phyloP scores from a whole-genome alignment of 2,888 invertebrate species.

The Lypha dubia region DNA sequence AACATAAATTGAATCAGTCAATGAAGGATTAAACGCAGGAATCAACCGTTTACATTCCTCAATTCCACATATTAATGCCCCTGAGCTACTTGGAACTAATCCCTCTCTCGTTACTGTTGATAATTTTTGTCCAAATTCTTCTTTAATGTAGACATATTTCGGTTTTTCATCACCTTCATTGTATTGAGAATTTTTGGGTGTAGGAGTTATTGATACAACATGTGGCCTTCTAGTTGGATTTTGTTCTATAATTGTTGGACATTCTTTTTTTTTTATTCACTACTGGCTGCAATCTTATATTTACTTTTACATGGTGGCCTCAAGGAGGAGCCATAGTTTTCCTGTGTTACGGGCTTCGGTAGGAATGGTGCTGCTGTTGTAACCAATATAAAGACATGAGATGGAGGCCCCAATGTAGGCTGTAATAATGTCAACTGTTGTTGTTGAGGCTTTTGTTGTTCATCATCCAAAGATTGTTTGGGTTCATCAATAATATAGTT shows the following conservation, averaged over 20 bases:
- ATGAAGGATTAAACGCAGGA: too few species aligned
- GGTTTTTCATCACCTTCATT: constrained; percentile 51
- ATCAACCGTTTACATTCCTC: too few species aligned
- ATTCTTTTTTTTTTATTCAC: constrained; percentile 51
- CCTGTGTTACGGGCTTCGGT: constrained; percentile 59
- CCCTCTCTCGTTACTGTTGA: constrained; percentile 61
- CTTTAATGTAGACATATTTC: constrained; percentile 66
- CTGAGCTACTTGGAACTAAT: too few species aligned
- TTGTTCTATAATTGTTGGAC: constrained; percentile 65
- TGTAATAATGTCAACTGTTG: constrained; percentile 33
- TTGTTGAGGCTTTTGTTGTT: constrained; percentile 67
- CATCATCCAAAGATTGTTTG: constrained; percentile 80
- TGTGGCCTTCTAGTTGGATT: constrained; percentile 60
- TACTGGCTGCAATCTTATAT: constrained; percentile 79
- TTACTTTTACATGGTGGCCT: constrained; percentile 78
- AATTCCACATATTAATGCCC: too few species aligned
- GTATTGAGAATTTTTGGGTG: constrained; percentile 50
- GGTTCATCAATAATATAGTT: constrained; percentile 81
- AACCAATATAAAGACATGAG: constrained; percentile 77
- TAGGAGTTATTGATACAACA: constrained; percentile 46
- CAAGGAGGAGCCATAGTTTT: constrained; percentile 75
- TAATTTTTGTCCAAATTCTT: constrained; percentile 69
- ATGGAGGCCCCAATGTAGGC: constrained; percentile 64
- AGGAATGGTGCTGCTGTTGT: constrained; percentile 77
- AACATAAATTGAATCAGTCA: too few species aligned